Percentiles rank a stretch among this genome's conserved stretches.
These are phyloP conservation scores for Nebria ingens DNA, from an alignment of 1,140 invertebrate species.

Conservation along the genomic window DNA sequence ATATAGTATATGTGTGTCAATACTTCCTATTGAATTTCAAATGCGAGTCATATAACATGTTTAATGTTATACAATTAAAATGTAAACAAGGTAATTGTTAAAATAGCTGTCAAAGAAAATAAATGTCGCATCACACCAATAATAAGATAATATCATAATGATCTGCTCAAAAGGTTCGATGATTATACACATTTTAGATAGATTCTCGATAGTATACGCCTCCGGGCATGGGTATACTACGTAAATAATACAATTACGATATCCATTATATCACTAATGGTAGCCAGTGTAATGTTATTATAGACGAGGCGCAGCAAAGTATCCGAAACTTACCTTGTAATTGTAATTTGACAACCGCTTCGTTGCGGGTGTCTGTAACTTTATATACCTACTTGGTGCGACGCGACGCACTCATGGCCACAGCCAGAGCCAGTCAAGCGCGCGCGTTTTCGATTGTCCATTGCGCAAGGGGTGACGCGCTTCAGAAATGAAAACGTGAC, in stretches of 20 bases:
- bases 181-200: too few relatives aligned
- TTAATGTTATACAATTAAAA: too few relatives aligned
- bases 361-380: not conserved
- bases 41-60: too few relatives aligned
- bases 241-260: not conserved
- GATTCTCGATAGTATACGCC: too few relatives aligned
- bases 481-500: constrained; percentile 5
- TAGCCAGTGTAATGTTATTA: not conserved
- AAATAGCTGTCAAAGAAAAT: too few relatives aligned
- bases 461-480: not conserved
- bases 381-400: not conserved
- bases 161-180: too few relatives aligned
- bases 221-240: not conserved
- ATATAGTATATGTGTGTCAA: too few relatives aligned
- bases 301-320: not conserved
- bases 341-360: not conserved
- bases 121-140: too few relatives aligned
- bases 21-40: too few relatives aligned
- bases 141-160: too few relatives aligned
- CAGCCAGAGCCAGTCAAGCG: not conserved
- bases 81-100: too few relatives aligned
- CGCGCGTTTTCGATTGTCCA: not conserved
- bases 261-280: not conserved
- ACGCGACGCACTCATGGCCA: too few relatives aligned
- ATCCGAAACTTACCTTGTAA: not conserved